Base-by-base conservation (phyloP, 2,113 vertebrate species). In the Varanus komodoensis region DNA sequence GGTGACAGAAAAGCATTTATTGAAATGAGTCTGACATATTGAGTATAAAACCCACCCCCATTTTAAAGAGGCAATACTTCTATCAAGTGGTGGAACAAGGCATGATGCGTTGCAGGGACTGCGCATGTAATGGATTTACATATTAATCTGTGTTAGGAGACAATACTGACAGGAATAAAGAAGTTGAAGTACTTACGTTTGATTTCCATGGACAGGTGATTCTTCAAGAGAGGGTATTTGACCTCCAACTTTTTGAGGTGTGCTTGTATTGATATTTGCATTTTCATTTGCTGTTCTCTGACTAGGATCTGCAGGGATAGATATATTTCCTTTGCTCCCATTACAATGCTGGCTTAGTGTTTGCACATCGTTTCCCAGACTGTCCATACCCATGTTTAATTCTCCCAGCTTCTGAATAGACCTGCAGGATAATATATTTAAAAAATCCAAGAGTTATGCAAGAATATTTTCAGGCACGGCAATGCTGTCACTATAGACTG, bases 361-460 rank as follows among this genome's bases (percentile, higher is more conserved):
- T 4, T 97, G 96, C 4, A 97, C 97, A n/a, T 99, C 98, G 32
- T 97, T 98, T 91, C 98, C 98, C 89, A 97, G 96, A 93, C 94
- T 98, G 87, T 99, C 99, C 92, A 99, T 98, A 71, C 98, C 98
- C 90, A 99, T 97, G 87, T 99, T 99, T 96, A 99, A 97, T 93
- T 99, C 98, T 93, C 99, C 99, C 87, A 99, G 94, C 93, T 99
- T 99, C 96, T 99, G 99, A 94, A 99, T 99, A 84, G 99, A 99
- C 92, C 99, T 99, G 88, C 4, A 89, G 87, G 91, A 86, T 90
- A 93, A 91, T 67, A 80, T 84, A 75, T 21, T 12, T 92, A 71
- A 71, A 29, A 90, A 50, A 88, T 87, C 87, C 23, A 54, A 48
- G 25, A 38, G 61, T 44, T 57, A 89, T 29, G 67, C 52, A 80